Conservation (phyloP, 2,797 vertebrate genomes). For the Xyrichtys novacula region DNA sequence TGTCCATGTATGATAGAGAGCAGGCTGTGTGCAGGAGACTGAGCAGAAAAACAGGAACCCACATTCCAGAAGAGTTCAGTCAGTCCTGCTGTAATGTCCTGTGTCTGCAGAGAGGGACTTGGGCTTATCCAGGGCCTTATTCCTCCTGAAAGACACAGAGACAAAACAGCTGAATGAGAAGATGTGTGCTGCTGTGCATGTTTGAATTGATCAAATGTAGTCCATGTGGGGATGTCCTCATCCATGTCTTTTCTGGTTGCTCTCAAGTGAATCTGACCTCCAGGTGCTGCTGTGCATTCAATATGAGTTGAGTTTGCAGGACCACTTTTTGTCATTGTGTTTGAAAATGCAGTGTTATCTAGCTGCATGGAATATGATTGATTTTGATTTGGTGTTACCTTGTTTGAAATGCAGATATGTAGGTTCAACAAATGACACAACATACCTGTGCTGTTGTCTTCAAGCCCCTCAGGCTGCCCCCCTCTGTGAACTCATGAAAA, state of each 20-base stretch:
- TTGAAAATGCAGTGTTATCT: no score
- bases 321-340: no score
- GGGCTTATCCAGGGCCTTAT: slow-evolving; percentile 27
- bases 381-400: no score
- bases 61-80: slow-evolving; percentile 45
- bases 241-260: not conserved
- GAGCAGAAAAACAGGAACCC: not conserved
- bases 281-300: slow-evolving; percentile 72
- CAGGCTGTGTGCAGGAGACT: slow-evolving; percentile 16
- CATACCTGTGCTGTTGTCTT: no score
- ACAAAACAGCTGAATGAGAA: not conserved
- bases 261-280: slow-evolving; percentile 46
- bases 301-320: no score
- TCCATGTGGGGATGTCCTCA: not conserved
- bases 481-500: no score
- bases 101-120: slow-evolving; percentile 32
- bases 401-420: no score
- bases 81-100: slow-evolving; percentile 21
- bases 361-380: no score
- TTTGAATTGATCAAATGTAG: not conserved
- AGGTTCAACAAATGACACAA: no score
- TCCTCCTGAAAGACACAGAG: slow-evolving; percentile 21
- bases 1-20: slow-evolving; percentile 16
- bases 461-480: no score
- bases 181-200: not conserved